Evolutionary conservation across 2,888 invertebrate genomes (phyloP).

Genomic region (Cerastoderma edule): DNA sequence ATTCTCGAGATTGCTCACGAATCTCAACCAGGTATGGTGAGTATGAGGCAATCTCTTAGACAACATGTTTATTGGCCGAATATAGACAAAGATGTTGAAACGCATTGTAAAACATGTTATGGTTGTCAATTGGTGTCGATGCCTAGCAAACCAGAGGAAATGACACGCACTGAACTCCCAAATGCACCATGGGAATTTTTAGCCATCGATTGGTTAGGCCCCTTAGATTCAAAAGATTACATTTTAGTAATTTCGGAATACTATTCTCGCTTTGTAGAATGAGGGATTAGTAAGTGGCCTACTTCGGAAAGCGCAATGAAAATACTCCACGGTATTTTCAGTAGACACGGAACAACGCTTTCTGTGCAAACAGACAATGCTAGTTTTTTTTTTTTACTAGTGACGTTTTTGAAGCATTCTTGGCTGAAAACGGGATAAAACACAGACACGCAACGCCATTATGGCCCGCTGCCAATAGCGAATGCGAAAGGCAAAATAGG

Average conservation of each 20-base stretch:
- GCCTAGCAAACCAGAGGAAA: constrained; percentile 37
- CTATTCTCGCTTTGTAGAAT: constrained; percentile 33
- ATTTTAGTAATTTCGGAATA: constrained; percentile 30
- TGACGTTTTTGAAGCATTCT: too few species aligned
- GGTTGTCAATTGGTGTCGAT: constrained; percentile 50
- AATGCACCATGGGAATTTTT: constrained; percentile 46
- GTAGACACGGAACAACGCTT: too few species aligned
- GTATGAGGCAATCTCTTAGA: constrained; percentile 4
- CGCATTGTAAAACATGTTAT: constrained; percentile 44
- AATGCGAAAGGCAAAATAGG: too few species aligned
- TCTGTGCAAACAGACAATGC: too few species aligned
- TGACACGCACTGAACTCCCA: constrained; percentile 39
- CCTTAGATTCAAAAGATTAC: constrained; percentile 18
- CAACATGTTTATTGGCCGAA: constrained; percentile 30
- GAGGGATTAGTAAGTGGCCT: too few species aligned
- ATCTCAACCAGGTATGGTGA: constrained; percentile 28
- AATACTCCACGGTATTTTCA: too few species aligned
- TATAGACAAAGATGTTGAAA: constrained; percentile 41
- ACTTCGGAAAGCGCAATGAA: too few species aligned
- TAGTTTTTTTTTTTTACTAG: too few species aligned
- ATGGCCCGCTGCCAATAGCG: too few species aligned
- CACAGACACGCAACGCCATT: too few species aligned
- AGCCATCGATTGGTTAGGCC: constrained; percentile 39
- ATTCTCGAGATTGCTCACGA: constrained; percentile 19
- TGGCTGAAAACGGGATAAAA: too few species aligned